Evolutionary conservation across 2,797 vertebrate genomes (phyloP), one percentile per base, ranked within the genome.

Genomic region (Chanos chanos): DNA sequence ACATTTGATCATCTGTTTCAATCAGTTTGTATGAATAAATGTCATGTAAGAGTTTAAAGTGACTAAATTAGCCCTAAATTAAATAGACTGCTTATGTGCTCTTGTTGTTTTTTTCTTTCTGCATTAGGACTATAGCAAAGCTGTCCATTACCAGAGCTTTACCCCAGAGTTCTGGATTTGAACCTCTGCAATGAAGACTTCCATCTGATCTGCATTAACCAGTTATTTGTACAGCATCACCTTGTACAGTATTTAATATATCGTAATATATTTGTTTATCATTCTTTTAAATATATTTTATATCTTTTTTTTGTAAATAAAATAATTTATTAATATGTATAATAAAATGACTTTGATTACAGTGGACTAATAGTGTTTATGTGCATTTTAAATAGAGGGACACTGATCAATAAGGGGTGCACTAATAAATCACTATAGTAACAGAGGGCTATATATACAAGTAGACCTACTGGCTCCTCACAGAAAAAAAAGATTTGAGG

Each of bases 281-380:
- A 36, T 50, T 53, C 62, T 57, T 51, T 48, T 30, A 75, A 52
- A 50, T 64, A 37, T 36, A 50, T 19, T 56, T 62, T 55, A 25
- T 70, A 51, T 55, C 27, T 40, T 27, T 47, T 48, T 67, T 63
- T 69, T 64, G 50, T 54, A 61, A 34, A 64, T 53, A 55, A 49
- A 21, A 10, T 36, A 48, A 66, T 66, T 68, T 49, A 70, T 68
- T 70, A n/a, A 30, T 73, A 71, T 76, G 70, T 72, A 71, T 75
- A 66, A 61, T 77, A 66, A 74, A 71, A 28, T 18, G 1, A 24
- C 58, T 50, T 41, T 30, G 41, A 22, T 49, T 1, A 51, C 16
- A 8, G 10, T 5, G 6, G 2, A 22, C 6, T 9, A n/a, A n/a
- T n/a, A n/a, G n/a, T n/a, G n/a, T n/a, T n/a, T n/a, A n/a, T n/a